Percentiles rank a stretch among this genome's conserved stretches.
Evolutionary conservation across 2,888 invertebrate genomes (phyloP).

Genomic region (Pyrocoelia pectoralis): DNA sequence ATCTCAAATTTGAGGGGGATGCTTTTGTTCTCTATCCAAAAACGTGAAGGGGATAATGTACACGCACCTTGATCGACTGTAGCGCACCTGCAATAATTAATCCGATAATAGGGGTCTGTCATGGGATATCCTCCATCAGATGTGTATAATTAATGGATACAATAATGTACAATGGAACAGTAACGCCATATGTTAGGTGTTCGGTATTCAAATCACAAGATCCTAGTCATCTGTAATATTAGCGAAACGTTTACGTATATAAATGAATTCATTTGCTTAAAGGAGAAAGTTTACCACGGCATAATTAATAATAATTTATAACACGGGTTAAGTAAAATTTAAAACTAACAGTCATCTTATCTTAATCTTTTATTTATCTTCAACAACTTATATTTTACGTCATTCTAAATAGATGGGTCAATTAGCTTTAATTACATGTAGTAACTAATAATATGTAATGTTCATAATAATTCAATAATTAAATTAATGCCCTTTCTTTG

Average conservation of each 20-base stretch:
- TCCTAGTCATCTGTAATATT: slow-evolving; percentile 18
- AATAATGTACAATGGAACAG: slow-evolving; percentile 44
- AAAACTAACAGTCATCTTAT: not conserved
- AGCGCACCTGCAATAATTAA: slow-evolving; percentile 51
- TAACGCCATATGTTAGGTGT: slow-evolving; percentile 47
- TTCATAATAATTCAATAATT: slow-evolving; percentile 9
- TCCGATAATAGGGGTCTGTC: slow-evolving; percentile 52
- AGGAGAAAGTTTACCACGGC: slow-evolving; percentile 4
- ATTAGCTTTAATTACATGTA: slow-evolving; percentile 14
- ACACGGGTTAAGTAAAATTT: not conserved
- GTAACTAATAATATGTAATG: slow-evolving; percentile 7
- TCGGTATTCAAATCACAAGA: slow-evolving; percentile 22
- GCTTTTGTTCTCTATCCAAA: slow-evolving; percentile 4
- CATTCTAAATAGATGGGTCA: slow-evolving; percentile 9
- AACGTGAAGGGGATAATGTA: slow-evolving; percentile 15
- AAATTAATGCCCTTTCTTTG: slow-evolving; percentile 21
- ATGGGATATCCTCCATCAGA: slow-evolving; percentile 54
- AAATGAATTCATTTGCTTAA: not conserved
- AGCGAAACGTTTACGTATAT: slow-evolving; percentile 18
- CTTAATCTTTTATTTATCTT: slow-evolving; percentile 13
- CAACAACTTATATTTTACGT: not conserved
- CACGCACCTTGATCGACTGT: slow-evolving; percentile 28
- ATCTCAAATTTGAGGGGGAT: not conserved
- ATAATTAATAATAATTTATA: not conserved
- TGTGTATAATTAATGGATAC: slow-evolving; percentile 51